Conservation (phyloP, 2,888 invertebrate genomes). For the Brachypterus glaber region DNA sequence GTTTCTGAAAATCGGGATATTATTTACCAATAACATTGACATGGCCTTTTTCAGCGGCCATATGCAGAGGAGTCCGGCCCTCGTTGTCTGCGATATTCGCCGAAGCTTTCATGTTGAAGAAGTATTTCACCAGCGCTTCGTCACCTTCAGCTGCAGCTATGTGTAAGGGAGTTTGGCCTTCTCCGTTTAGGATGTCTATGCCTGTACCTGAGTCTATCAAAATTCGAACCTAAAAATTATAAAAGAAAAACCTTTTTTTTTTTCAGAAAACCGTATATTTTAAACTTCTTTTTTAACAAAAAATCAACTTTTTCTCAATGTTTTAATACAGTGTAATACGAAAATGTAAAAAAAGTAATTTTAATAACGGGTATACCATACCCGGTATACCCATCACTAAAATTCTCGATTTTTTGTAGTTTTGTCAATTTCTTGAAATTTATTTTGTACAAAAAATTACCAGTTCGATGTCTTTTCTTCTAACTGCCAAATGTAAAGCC, state of each 20-base stretch:
- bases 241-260: no score
- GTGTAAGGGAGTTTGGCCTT: slow-evolving; percentile 91
- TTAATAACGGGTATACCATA: no score
- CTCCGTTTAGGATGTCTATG: slow-evolving; percentile 86
- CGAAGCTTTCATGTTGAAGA: slow-evolving; percentile 89
- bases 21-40: slow-evolving; percentile 93
- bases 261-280: no score
- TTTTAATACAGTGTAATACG: no score
- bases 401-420: no score
- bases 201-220: slow-evolving; percentile 86
- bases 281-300: no score
- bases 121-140: slow-evolving; percentile 87
- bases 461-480: slow-evolving; percentile 87
- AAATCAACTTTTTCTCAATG: no score
- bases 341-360: no score
- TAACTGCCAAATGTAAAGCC: slow-evolving; percentile 89
- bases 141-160: slow-evolving; percentile 95
- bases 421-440: no score
- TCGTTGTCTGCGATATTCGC: slow-evolving; percentile 92
- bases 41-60: slow-evolving; percentile 98
- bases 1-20: no score
- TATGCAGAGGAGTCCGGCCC: slow-evolving; percentile 94
- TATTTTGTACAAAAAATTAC: no score
- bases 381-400: no score
- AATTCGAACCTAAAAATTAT: slow-evolving; percentile 50